Base-by-base conservation (phyloP, 1,140 invertebrate species). In the Drosophila kepulauana region DNA sequence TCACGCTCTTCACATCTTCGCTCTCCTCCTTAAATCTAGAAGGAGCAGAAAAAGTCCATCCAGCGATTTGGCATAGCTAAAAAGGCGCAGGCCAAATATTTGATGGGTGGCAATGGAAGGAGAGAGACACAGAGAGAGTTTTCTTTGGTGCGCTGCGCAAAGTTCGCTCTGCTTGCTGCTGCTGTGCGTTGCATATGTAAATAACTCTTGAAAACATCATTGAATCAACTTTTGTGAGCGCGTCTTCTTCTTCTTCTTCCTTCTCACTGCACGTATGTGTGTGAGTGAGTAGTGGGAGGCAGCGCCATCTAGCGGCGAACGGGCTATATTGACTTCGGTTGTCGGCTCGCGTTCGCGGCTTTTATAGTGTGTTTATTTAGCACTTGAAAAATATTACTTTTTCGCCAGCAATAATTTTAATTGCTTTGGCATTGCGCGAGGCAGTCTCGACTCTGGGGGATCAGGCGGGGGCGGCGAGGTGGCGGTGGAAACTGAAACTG, bases 371-470 rank as follows among this genome's bases (percentile, higher is more conserved):
- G 89, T 91, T 91, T 91, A 88, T 86, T 89, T 91, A 85, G 81
- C 88, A 91, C 88, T 91, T 89, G 81, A 80, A 91, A 91, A 91
- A 91, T 91, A 91, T 91, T 91, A 90, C 81, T 91, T 91, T 91
- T 79, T 89, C 71, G 80, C 84, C 73, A 63, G 88, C 88, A 91
- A 91, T 91, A 91, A 91, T 91, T 91, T 91, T 91, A 91, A 91
- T 91, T 91, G 89, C 88, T 91, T 91, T 91, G 72, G 59, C 84
- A 77, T 67, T 74, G 35, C 20, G 20, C 48, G 62, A 41, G 16
- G 48, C 35, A 48, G 70, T 46, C 56, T 54, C 49, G 69, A 52
- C 63, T 78, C 79, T 48, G 20, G 25, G 70, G 77, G 49, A 63
- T 67, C 46, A 38, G 74, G 41, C 11, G 25, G 1, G 5, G 1